A percentile compares a stretch with the other conserved stretches of the same genome.
Evolutionary conservation across 1,140 invertebrate species (phyloP).

Genomic region (Diplogasteroides magnus): DNA sequence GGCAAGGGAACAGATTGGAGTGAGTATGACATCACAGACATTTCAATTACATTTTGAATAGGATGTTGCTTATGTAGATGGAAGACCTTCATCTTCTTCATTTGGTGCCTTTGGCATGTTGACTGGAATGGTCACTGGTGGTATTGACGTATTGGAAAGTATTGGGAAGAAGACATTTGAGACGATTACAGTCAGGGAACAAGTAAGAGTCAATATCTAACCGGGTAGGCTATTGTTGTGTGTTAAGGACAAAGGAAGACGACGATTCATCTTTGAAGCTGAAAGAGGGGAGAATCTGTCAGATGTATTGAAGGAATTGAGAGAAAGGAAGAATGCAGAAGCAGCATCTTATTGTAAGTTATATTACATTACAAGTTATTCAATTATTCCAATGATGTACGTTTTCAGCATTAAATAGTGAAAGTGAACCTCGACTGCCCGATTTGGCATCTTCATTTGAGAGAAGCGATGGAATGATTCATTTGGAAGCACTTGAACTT

Average conservation of each 20-base stretch:
- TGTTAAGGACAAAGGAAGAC: conserved; percentile 20
- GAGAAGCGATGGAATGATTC: conserved; percentile 36
- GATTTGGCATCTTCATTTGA: conserved; percentile 29
- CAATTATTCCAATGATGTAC: too few relatives aligned
- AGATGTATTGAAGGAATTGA: conserved; percentile 37
- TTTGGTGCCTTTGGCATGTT: conserved; percentile 36
- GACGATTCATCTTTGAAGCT: conserved; percentile 15
- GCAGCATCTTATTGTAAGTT: background rate
- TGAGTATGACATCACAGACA: conserved; percentile 16
- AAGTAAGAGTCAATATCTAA: conserved; percentile 12
- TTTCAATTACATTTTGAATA: conserved; percentile 1
- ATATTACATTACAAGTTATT: too few relatives aligned
- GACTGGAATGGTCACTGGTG: conserved; percentile 39
- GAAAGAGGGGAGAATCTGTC: conserved; percentile 33
- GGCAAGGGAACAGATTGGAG: conserved; percentile 6
- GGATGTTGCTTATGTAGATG: background rate
- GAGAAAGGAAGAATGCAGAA: conserved; percentile 19
- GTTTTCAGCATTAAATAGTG: too few relatives aligned
- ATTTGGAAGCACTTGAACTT: conserved; percentile 39
- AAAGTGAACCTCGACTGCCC: conserved; percentile 17
- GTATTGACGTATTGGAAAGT: conserved; percentile 39
- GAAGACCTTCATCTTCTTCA: background rate
- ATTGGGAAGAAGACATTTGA: conserved; percentile 48
- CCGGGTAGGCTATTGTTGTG: conserved; percentile 8
- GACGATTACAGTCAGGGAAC: conserved; percentile 41